Percentiles rank a stretch among this genome's conserved stretches.
These are phyloP conservation scores for Frankliniella fusca DNA, from an alignment of 2,888 invertebrate genomes.

Conservation along the genomic window DNA sequence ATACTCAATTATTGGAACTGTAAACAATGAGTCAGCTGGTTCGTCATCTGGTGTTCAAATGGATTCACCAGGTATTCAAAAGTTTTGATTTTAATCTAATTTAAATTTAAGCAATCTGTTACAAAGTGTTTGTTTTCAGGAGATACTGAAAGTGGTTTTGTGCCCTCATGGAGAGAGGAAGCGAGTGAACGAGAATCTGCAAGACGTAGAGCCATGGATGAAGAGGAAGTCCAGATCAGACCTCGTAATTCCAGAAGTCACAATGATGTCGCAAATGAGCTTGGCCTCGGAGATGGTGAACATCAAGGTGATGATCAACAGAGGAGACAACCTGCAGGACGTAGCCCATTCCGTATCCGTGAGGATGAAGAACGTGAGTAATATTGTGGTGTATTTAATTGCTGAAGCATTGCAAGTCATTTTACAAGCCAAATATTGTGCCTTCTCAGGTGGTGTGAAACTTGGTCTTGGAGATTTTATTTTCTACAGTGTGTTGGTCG, in stretches of 20 bases:
- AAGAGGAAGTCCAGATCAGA: slow-evolving; percentile 25
- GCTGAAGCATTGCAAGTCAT: too few relatives aligned
- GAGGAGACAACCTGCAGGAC: background rate
- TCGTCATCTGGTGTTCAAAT: slow-evolving; percentile 36
- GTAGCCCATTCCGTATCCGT: background rate
- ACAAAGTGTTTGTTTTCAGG: background rate
- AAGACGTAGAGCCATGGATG: background rate
- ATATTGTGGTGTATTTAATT: background rate
- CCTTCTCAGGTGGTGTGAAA: slow-evolving; percentile 78
- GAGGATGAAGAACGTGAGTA: slow-evolving; percentile 55
- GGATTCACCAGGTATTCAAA: background rate
- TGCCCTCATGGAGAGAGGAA: background rate
- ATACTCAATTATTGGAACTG: slow-evolving; percentile 57
- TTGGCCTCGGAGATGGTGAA: background rate
- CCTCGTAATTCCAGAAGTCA: background rate
- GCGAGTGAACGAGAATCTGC: slow-evolving; percentile 32
- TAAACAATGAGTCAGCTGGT: slow-evolving; percentile 36
- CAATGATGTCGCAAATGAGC: slow-evolving; percentile 9
- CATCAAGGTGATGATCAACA: background rate
- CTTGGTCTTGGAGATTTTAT: slow-evolving; percentile 98
- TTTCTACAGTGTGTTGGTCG: slow-evolving; percentile 97
- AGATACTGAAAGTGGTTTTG: slow-evolving; percentile 16
- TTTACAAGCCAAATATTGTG: background rate
- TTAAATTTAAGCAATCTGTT: background rate
- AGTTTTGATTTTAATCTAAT: background rate